Conservation (phyloP, 1,140 invertebrate species). For the Drosophila burlai region DNA sequence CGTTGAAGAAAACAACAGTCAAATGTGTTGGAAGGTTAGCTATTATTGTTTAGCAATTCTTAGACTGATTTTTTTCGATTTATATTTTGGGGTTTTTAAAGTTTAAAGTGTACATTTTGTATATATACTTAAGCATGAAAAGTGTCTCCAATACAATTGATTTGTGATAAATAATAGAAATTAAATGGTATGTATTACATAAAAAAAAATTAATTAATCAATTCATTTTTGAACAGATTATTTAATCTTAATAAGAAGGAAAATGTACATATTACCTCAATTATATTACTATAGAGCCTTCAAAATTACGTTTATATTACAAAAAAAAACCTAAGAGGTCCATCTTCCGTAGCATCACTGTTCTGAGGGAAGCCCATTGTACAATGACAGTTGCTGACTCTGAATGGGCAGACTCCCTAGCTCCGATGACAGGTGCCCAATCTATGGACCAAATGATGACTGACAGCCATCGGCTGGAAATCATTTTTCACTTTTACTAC, state of each 20-base stretch:
- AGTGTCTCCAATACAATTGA: too few species aligned
- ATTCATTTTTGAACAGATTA: neutral
- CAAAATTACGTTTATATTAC: neutral
- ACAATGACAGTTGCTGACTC: neutral
- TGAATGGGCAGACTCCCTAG: constrained; percentile 29
- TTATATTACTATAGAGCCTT: too few species aligned
- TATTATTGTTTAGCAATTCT: neutral
- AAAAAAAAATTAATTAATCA: too few species aligned
- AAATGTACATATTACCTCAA: too few species aligned
- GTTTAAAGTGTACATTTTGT: too few species aligned
- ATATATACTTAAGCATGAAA: neutral
- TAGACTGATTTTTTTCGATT: neutral
- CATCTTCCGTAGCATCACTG: constrained; percentile 8
- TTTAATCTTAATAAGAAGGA: too few species aligned
- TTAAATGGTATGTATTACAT: too few species aligned
- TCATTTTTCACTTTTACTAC: constrained; percentile 81
- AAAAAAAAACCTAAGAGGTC: neutral
- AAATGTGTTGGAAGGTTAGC: constrained; percentile 6
- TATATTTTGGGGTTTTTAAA: neutral
- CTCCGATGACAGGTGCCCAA: constrained; percentile 66
- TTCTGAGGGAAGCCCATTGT: neutral
- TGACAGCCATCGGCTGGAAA: constrained; percentile 41
- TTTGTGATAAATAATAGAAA: too few species aligned
- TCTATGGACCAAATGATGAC: constrained; percentile 56
- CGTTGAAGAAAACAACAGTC: constrained; percentile 1